Base-by-base conservation (phyloP, 2,797 vertebrate genomes). In the Cirrhinus mrigala region DNA sequence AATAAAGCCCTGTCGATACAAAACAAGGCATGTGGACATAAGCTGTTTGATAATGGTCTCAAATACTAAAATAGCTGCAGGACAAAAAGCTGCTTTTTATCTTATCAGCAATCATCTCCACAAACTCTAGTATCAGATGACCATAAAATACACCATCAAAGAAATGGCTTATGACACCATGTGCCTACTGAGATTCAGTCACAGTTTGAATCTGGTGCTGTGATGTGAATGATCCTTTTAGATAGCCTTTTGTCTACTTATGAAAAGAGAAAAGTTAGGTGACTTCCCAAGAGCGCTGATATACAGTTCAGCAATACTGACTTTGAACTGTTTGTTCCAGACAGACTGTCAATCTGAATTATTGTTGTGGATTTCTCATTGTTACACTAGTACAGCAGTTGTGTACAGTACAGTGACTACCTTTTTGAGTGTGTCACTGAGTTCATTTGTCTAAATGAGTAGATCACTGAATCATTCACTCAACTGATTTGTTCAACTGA, bases 91-190 rank as follows among this genome's bases (percentile, higher is more conserved):
- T 20, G 27, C 15, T 50, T 70, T 37, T 29, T 37, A 73, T 73
- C 54, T 60, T 62, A 10, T 79, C 68, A 80, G 27, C 77, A 27
- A 46, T 83, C 60, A 40, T 77, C 73, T 68, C 40, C 7, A 8
- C 40, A 44, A 20, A 37, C 71, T 58, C 37, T 14, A 50, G 81
- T 50, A 33, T 66, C 78, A 20, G 16, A 79, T 81, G 79, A 48
- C 48, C 20, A n/a, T 48, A 46, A 58, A 22, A 71, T 58, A 15
- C 18, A 0, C 78, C 44, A 40, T 79, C 3, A 48, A 64, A 70
- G 22, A 22, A 58, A 54, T 58, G 54, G 3, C 33, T 56, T 29
- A n/a, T 69, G 64, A 58, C 44, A 29, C 33, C 20, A n/a, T 27
- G 29, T 54, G 29, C 10, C 46, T 10, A 10, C 22, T 64, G 56